Percentiles rank a stretch among this genome's conserved stretches.
Evolutionary conservation across 2,113 vertebrate genomes (phyloP).

Genomic region (Zosterops hypoxanthus): DNA sequence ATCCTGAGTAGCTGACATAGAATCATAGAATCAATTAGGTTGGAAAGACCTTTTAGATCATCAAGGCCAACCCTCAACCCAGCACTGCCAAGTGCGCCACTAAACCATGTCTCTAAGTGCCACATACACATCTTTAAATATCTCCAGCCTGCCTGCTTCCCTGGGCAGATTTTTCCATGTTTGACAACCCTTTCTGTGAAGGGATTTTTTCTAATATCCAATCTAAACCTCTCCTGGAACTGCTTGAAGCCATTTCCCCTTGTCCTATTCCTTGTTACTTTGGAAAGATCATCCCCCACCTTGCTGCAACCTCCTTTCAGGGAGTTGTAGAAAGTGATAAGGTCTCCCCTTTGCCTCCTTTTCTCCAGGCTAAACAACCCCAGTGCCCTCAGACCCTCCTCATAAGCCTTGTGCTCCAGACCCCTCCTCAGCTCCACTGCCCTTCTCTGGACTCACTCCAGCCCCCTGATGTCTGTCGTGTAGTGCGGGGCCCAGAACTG

Average conservation of each 20-base stretch:
- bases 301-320: accelerated
- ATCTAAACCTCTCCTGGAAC: neutral
- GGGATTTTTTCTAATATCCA: neutral
- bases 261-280: neutral
- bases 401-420: neutral
- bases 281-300: neutral
- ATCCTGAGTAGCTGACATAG: neutral
- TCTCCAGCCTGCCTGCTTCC: neutral
- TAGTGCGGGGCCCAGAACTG: neutral
- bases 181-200: neutral
- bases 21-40: neutral
- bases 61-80: neutral
- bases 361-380: neutral
- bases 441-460: neutral
- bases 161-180: neutral
- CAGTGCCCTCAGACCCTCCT: neutral
- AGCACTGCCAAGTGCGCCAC: neutral
- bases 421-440: accelerated
- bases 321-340: neutral
- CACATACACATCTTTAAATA: neutral
- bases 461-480: neutral
- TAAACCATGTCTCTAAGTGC: neutral
- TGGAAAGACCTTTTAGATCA: neutral
- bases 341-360: neutral
- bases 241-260: neutral